These are phyloP conservation scores for Gastrophysa polygoni DNA, from an alignment of 2,888 invertebrate species.

Conservation along the genomic window DNA sequence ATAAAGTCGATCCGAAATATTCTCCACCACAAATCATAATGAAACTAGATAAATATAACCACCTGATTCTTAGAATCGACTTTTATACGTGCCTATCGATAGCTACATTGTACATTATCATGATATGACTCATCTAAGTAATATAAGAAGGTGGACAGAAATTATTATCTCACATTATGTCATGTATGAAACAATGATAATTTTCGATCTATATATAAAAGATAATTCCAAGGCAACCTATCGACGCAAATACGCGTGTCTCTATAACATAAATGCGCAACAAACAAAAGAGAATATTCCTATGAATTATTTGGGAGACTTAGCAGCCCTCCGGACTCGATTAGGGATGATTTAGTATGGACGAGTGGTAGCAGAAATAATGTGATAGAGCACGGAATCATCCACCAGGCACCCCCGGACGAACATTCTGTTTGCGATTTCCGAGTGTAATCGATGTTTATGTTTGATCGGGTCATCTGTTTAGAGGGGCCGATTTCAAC, in stretches of 20 bases:
- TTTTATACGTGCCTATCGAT: too few species aligned
- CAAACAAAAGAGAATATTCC: constrained; percentile 24
- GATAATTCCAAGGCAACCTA: too few species aligned
- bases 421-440: constrained; percentile 30
- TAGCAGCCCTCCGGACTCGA: constrained; percentile 46
- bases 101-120: too few species aligned
- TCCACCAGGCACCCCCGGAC: constrained; percentile 27
- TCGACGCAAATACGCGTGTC: not conserved
- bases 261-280: not conserved
- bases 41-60: too few species aligned
- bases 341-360: constrained; percentile 47
- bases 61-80: too few species aligned
- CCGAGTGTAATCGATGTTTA: constrained; percentile 31
- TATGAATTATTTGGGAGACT: constrained; percentile 51
- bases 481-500: not conserved
- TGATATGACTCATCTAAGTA: too few species aligned
- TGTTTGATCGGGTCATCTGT: constrained; percentile 18
- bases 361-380: constrained; percentile 41
- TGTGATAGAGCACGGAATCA: constrained; percentile 47
- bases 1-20: too few species aligned
- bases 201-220: too few species aligned
- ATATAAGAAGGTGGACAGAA: too few species aligned
- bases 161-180: too few species aligned
- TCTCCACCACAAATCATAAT: too few species aligned
- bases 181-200: too few species aligned